Percentiles rank a stretch among this genome's conserved stretches.
Conservation (phyloP, 2,888 invertebrate species). For the Acleris cristana region DNA sequence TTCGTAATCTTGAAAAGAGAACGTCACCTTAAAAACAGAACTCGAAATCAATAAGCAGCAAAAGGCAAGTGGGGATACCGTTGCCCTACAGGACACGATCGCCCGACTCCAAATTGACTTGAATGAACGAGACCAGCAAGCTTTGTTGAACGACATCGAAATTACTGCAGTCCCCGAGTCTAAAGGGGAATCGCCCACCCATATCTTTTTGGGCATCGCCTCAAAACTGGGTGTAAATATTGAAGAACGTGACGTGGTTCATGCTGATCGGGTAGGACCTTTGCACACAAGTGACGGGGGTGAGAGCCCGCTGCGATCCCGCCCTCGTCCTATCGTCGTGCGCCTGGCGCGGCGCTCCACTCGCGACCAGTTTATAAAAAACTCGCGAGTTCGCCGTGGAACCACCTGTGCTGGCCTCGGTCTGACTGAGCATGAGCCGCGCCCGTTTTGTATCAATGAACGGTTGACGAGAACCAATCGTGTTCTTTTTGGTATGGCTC, state of each 20-base stretch:
- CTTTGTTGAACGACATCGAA: background rate
- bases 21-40: background rate
- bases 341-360: slow-evolving; percentile 3
- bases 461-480: slow-evolving; percentile 21
- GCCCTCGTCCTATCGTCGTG: slow-evolving; percentile 2
- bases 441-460: slow-evolving; percentile 22
- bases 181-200: background rate
- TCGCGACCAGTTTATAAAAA: background rate
- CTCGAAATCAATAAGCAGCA: background rate
- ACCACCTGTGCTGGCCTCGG: background rate
- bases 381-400: background rate
- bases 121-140: background rate
- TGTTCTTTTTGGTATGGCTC: slow-evolving; percentile 7
- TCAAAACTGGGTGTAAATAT: background rate
- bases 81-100: background rate
- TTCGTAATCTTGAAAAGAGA: background rate
- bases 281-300: background rate
- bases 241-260: background rate
- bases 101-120: background rate
- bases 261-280: background rate
- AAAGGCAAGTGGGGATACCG: background rate
- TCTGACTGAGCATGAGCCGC: background rate
- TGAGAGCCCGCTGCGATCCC: background rate
- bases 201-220: background rate
- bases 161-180: background rate